These are phyloP conservation scores for Illadopsis cleaveri DNA, from an alignment of 2,113 vertebrate species.

Conservation along the genomic window DNA sequence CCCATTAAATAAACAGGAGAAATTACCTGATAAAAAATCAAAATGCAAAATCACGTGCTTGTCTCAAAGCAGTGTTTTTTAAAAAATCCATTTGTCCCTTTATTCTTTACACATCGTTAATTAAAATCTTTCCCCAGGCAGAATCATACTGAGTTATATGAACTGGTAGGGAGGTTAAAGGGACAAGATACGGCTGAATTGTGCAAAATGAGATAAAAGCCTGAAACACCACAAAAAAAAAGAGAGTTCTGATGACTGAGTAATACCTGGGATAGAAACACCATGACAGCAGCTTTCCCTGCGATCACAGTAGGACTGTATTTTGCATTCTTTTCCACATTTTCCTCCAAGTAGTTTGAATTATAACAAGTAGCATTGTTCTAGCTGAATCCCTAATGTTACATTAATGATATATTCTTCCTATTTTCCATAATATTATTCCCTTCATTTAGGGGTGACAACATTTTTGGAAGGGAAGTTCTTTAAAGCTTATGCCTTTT, in stretches of 20 bases:
- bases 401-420: conserved; percentile 8
- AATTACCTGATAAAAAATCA: not conserved
- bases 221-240: not conserved
- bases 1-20: not conserved
- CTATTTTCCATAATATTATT: not conserved
- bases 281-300: not conserved
- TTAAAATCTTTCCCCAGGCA: conserved; percentile 76
- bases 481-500: conserved; percentile 12
- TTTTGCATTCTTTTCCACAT: conserved; percentile 41
- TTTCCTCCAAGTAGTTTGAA: conserved; percentile 41
- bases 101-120: conserved; percentile 61
- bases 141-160: conserved; percentile 61
- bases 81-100: not conserved
- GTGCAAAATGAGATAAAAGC: conserved; percentile 51
- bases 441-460: conserved; percentile 21
- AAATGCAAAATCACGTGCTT: not conserved
- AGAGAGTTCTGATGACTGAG: conserved; percentile 19
- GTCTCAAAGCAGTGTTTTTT: conserved; percentile 20
- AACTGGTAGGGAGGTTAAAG: conserved; percentile 57
- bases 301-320: conserved; percentile 46
- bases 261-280: conserved; percentile 38
- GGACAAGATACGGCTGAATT: conserved; percentile 4
- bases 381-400: conserved; percentile 38
- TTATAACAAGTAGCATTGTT: conserved; percentile 52
- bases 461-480: conserved; percentile 41